phyloP scores from a whole-genome alignment of 2,888 invertebrate species.

The Beris chalybata region DNA sequence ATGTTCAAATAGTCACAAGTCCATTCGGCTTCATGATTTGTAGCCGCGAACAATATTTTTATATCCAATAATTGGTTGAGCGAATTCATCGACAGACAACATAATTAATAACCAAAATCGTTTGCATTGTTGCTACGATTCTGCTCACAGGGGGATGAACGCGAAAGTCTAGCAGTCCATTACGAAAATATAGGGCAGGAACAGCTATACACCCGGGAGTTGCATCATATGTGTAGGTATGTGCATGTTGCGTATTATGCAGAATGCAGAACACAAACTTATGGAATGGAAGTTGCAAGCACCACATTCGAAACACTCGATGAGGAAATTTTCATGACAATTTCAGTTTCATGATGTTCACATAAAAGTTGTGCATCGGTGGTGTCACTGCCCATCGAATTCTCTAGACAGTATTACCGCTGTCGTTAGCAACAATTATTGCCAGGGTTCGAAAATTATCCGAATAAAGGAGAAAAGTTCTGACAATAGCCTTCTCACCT shows the following conservation, averaged over 20 bases:
- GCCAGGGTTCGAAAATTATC: too few relatives aligned
- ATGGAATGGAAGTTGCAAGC: background rate
- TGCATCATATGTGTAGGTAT: background rate
- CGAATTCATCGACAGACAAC: constrained; percentile 25
- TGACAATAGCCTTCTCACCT: too few relatives aligned
- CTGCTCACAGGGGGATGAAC: background rate
- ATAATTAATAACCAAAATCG: constrained; percentile 21
- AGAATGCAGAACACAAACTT: background rate
- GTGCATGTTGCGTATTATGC: background rate
- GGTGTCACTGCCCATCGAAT: constrained; percentile 15
- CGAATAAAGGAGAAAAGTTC: too few relatives aligned
- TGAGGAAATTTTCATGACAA: too few relatives aligned
- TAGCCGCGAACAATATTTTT: constrained; percentile 19
- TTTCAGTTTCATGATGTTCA: too few relatives aligned
- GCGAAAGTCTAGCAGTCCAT: constrained; percentile 14
- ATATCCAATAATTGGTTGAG: constrained; percentile 25
- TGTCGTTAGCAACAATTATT: too few relatives aligned
- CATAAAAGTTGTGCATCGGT: background rate
- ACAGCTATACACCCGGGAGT: background rate
- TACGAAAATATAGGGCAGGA: background rate
- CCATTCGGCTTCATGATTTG: constrained; percentile 10
- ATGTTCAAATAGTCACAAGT: too few relatives aligned
- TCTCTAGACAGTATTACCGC: too few relatives aligned
- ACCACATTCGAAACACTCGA: too few relatives aligned
- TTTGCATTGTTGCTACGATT: constrained; percentile 13